Conservation (phyloP, 2,888 invertebrate genomes). For the Cyrtodaria siliqua region DNA sequence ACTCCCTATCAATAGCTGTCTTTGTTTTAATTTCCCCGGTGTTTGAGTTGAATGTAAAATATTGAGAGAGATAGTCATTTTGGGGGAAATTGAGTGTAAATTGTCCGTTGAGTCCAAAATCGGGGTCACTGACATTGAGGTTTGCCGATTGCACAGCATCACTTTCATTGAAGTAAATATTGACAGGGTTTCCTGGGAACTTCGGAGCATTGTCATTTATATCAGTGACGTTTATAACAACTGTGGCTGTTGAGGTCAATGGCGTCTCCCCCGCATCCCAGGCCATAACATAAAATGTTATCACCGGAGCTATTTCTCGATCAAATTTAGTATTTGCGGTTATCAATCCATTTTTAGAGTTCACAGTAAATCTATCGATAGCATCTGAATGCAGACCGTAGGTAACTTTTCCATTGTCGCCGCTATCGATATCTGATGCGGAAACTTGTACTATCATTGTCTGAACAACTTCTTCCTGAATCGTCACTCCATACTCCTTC, state of each 20-base stretch:
- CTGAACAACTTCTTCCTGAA: conserved; percentile 76
- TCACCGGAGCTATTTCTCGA: conserved; percentile 94
- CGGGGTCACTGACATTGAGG: conserved; percentile 96
- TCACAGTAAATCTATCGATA: conserved; percentile 94
- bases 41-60: conserved; percentile 89
- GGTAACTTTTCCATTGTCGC: conserved; percentile 76
- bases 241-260: conserved; percentile 90
- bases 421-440: conserved; percentile 90
- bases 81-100: conserved; percentile 62
- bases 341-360: conserved; percentile 93
- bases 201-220: conserved; percentile 97
- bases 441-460: conserved; percentile 82
- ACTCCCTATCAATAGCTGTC: conserved; percentile 93
- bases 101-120: conserved; percentile 96
- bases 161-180: conserved; percentile 95
- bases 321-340: conserved; percentile 94
- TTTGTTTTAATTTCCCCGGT: conserved; percentile 94
- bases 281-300: conserved; percentile 96
- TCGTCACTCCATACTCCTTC: conserved; percentile 71
- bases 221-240: conserved; percentile 95
- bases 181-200: conserved; percentile 96
- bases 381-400: conserved; percentile 88
- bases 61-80: conserved; percentile 87
- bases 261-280: conserved; percentile 90
- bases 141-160: conserved; percentile 95